Evolutionary conservation across 2,797 vertebrate species (phyloP), one percentile per base, ranked within the genome.

Genomic region (Buphagus erythrorhynchus): DNA sequence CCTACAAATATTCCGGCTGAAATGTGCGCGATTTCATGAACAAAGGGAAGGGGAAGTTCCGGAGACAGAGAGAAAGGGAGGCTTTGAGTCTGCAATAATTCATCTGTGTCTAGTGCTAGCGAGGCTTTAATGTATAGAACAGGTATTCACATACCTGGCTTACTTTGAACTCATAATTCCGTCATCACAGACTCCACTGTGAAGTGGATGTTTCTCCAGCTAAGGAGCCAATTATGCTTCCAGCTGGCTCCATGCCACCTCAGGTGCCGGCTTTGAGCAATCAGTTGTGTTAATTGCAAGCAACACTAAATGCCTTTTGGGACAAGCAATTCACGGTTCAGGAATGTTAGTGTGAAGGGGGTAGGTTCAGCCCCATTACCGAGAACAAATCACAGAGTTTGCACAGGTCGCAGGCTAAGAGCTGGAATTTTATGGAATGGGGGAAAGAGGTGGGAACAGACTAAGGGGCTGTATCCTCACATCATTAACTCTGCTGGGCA

Each of bases 211-310:
- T 90, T 94, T 78, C 91, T 80, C 58, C 69, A 73, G 84, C 58
- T 45, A 91, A 95, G 71, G 77, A 92, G 93, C 91, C 95, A 93
- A 95, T 97, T 93, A 94, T 43, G 33, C 68, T 89, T 94, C 80
- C 79, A 95, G 52, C 84, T 95, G 93, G 93, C 92, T 71, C 45
- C 1, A 0, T 48, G 90, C 88, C 95, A 95, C 67, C 86, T 97
- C 93, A 95, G 93, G 95, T 96, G 88, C 38, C 0, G 65, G 74
- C 86, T 96, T 94, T 95, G 93, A 91, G 90, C 90, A 96, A 90
- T 96, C 92, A 93, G 68, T 95, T 96, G 74, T 68, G 91, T 86
- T 93, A 96, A 96, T 94, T 94, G 83, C 92, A 96, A 84, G 87
- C 43, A 97, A 93, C 83, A 92, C 88, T 80, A 87, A 85, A 90